These are phyloP conservation scores for Procambarus clarkii DNA, from an alignment of 1,140 invertebrate genomes.

Conservation along the genomic window DNA sequence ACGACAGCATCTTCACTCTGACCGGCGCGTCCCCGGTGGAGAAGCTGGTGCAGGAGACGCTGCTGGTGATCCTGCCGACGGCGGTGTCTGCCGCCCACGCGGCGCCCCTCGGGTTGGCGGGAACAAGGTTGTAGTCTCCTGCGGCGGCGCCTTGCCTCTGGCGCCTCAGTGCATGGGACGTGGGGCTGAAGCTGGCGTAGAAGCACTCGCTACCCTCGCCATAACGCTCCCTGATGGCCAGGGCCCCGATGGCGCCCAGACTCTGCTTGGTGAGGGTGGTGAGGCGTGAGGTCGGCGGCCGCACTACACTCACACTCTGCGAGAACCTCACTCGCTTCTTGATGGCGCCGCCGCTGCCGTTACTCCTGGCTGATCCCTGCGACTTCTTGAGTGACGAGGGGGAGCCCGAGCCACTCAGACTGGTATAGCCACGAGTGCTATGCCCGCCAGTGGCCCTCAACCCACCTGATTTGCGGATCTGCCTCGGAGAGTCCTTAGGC, in stretches of 20 bases:
- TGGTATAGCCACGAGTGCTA: constrained; percentile 46
- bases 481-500: not conserved
- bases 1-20: constrained; percentile 79
- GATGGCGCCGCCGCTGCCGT: not conserved
- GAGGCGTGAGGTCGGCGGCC: not conserved
- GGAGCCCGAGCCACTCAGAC: constrained; percentile 32
- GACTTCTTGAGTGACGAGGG: constrained; percentile 28
- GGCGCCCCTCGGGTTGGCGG: not conserved
- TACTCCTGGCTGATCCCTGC: not conserved
- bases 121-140: constrained; percentile 16
- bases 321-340: constrained; percentile 46
- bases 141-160: constrained; percentile 10
- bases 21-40: not conserved
- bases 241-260: constrained; percentile 40
- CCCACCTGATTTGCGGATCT: not conserved
- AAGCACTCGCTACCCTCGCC: constrained; percentile 35
- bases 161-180: constrained; percentile 29
- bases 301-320: constrained; percentile 23
- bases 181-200: constrained; percentile 22
- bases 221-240: constrained; percentile 48
- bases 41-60: not conserved
- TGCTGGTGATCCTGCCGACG: not conserved
- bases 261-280: constrained; percentile 17
- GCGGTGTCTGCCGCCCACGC: not conserved
- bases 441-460: constrained; percentile 42